Conservation (phyloP, 2,113 vertebrate genomes). For the Otocyon megalotis region DNA sequence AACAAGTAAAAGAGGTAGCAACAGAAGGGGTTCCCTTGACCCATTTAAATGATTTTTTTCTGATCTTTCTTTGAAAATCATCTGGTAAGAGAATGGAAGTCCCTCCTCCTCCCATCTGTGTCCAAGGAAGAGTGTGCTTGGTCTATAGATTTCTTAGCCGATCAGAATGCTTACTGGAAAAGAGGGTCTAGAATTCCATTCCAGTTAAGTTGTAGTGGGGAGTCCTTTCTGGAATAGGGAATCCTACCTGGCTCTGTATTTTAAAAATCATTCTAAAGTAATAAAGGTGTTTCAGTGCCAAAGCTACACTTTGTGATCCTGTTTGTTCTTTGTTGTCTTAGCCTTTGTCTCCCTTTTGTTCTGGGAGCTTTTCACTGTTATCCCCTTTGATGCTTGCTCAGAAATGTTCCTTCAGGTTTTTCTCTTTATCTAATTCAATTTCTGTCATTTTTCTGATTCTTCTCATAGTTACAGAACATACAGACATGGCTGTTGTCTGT, state of each 20-base stretch:
- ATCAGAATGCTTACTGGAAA: not conserved
- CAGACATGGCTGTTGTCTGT: not conserved
- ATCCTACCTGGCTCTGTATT: not conserved
- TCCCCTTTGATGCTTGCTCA: not conserved
- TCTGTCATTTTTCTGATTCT: not conserved
- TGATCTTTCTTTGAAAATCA: slow-evolving; percentile 46
- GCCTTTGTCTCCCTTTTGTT: not conserved
- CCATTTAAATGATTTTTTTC: not conserved
- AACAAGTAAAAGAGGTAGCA: not conserved
- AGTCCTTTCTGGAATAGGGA: not conserved
- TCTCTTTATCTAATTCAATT: not conserved
- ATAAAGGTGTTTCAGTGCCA: not conserved
- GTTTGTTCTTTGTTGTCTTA: not conserved
- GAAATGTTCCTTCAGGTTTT: not conserved
- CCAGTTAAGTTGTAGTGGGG: not conserved
- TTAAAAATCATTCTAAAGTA: not conserved
- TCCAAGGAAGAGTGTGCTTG: not conserved
- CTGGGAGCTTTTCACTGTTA: not conserved
- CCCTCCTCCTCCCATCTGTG: not conserved
- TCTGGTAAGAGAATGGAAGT: not conserved
- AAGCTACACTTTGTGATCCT: not conserved
- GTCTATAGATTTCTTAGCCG: not conserved
- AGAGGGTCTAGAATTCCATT: not conserved
- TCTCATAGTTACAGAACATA: not conserved
- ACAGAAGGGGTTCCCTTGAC: not conserved